These are phyloP conservation scores for Meloidogyne exigua DNA, from an alignment of 1,140 invertebrate species.

Conservation along the genomic window DNA sequence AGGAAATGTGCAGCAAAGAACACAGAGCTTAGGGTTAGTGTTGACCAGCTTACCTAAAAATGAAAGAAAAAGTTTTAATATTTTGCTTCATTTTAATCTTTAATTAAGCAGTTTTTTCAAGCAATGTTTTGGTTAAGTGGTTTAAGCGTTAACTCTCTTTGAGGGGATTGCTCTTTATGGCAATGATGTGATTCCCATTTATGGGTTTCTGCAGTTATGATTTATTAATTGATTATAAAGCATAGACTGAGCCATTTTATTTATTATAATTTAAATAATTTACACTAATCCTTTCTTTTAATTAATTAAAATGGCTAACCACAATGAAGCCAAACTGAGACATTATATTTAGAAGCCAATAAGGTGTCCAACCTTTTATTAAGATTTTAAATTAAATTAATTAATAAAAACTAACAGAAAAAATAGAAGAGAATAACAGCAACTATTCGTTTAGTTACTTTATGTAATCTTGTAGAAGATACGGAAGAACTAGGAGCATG, in stretches of 20 bases:
- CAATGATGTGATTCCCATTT: constrained; percentile 9
- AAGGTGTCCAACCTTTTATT: constrained; percentile 54
- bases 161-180: not conserved
- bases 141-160: not conserved
- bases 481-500: not conserved
- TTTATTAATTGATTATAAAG: not conserved
- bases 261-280: too few relatives aligned
- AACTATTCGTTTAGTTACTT: constrained; percentile 62
- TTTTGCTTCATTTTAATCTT: not conserved
- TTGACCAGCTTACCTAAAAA: constrained; percentile 47
- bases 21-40: constrained; percentile 52
- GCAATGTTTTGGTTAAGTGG: constrained; percentile 7
- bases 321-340: constrained; percentile 50
- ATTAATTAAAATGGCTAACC: constrained; percentile 33
- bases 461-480: constrained; percentile 37
- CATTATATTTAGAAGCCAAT: constrained; percentile 60
- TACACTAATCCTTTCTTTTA: not conserved
- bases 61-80: not conserved
- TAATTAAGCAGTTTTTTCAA: too few relatives aligned
- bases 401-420: constrained; percentile 42
- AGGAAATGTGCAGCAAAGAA: constrained; percentile 61
- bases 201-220: constrained; percentile 21
- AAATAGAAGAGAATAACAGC: constrained; percentile 63
- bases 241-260: constrained; percentile 18
- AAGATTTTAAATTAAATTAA: not conserved